Evolutionary conservation across 2,797 vertebrate genomes (phyloP), one percentile per base, ranked within the genome.

Genomic region (Silurus lanzhouensis): DNA sequence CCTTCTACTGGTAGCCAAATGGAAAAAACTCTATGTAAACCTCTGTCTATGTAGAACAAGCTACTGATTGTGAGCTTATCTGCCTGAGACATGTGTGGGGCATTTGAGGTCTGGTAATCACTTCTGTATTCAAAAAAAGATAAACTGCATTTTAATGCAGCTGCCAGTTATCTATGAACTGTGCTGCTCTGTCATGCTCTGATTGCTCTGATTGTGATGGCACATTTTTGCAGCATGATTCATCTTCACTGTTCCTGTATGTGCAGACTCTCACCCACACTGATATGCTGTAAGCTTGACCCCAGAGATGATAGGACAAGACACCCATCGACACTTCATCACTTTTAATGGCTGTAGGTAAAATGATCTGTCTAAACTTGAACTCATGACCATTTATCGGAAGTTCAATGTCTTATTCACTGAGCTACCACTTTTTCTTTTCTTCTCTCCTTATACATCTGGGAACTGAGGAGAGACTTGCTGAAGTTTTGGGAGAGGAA

Each of bases 191-290:
- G 83, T 86, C 82, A 87, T 44, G 85, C 86, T 87, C 83, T 85
- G 84, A 88, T 87, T 85, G 83, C 67, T 87, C 52, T 76, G 74
- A 76, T 76, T 58, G 74, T 6, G 25, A 70, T 61, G 71, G 63
- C 85, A 83, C 22, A 64, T 88, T 85, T 81, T 81, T 70, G 82
- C 72, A 81, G 84, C 48, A 57, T 25, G 60, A 85, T 90, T 85
- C 83, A 81, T 88, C 86, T 74, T 86, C 58, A 84, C 72, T 17
- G 86, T 84, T 81, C n/a, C 74, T 67, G 13, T 4, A 6, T 12
- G 25, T 13, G 31, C 74, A 52, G 60, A 82, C 74, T 67, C 80
- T 20, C 81, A 81, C 52, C 38, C 64, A 31, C 46, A 79, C 5
- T 13, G 3, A 60, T 79, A 52, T 76, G 52, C 15, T 31, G 25